These are phyloP conservation scores for Xyrauchen texanus DNA, from an alignment of 2,113 vertebrate genomes.

Conservation along the genomic window DNA sequence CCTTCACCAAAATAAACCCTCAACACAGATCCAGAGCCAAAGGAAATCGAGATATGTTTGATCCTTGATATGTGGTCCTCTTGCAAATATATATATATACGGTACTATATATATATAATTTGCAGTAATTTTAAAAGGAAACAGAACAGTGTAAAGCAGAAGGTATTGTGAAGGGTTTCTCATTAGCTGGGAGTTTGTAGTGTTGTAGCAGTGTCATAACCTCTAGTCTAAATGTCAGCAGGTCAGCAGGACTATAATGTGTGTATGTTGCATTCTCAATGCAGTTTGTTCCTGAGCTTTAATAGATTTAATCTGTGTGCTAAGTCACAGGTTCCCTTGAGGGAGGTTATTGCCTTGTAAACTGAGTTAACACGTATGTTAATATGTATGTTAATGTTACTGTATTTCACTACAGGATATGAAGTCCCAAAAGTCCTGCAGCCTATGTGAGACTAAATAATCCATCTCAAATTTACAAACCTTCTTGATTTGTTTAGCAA, in stretches of 20 bases:
- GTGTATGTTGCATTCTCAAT: conserved; percentile 17
- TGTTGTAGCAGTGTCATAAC: neutral
- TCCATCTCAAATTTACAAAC: conserved; percentile 18
- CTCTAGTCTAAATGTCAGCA: neutral
- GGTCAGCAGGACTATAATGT: neutral
- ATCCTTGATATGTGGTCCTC: conserved; percentile 33
- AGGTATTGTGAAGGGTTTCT: conserved; percentile 10
- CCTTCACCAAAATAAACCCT: conserved; percentile 7
- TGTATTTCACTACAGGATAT: conserved; percentile 45
- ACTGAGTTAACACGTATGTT: conserved; percentile 58
- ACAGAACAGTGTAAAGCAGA: neutral
- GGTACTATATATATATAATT: no score
- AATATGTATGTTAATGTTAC: conserved; percentile 58
- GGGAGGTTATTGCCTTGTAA: conserved; percentile 61
- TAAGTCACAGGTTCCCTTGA: conserved; percentile 50
- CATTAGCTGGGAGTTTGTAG: neutral
- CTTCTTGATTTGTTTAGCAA: conserved; percentile 14
- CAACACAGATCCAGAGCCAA: conserved; percentile 14
- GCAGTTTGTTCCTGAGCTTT: conserved; percentile 36
- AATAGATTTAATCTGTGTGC: conserved; percentile 57
- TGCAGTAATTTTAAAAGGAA: conserved; percentile 24
- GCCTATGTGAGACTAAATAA: neutral
- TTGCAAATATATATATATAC: no score
- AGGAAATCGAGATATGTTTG: conserved; percentile 19
- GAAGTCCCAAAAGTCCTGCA: conserved; percentile 37